Evolutionary conservation across 2,113 vertebrate species (phyloP), one percentile per base, ranked within the genome.

Genomic region (Ameiurus melas): DNA sequence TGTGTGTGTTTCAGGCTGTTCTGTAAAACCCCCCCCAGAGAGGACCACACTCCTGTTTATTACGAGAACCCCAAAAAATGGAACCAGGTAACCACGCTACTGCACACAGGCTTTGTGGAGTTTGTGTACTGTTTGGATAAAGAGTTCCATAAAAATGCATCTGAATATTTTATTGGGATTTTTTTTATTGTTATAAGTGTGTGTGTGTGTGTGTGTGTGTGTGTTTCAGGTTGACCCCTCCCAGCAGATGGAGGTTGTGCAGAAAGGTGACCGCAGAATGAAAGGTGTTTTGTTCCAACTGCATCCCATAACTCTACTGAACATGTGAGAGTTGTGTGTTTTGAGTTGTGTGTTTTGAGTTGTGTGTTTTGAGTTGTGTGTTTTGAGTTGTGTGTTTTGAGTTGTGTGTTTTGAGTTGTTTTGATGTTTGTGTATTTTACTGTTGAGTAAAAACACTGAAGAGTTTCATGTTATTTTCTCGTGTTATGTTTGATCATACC

Each of bases 81-180:
- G 98, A 97, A 97, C 90, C 96, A 97, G 97, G 98, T 98, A 92
- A n/a, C 33, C 51, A 13, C 33, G 27, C 27, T 0, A 3, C 55
- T 47, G 30, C 1, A 20, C 33, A 75, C 75, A 51, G 10, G 5
- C 22, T 77, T 39, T 13, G 17, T 36, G 19, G 16, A 71, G 27
- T 43, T 36, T 85, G 55, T 78, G 12, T 60, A 78, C 10, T 25
- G 39, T 39, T 47, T 25, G 39, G 4, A 75, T 75, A 75, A 43
- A 39, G 2, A 25, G 66, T 80, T 75, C 71, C 71, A 43, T 75
- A 9, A 75, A 71, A 75, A 75, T 25, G 20, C 36, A 43, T 25
- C 3, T 73, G 10, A 73, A 39, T 20, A 33, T 47, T 47, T 43
- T 43, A 43, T 2, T 5, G 39, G 39, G 39, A 0, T 43, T 43